phyloP scores from a whole-genome alignment of 64 coral and sea anemone genomes.

The Montipora efflorescens region DNA sequence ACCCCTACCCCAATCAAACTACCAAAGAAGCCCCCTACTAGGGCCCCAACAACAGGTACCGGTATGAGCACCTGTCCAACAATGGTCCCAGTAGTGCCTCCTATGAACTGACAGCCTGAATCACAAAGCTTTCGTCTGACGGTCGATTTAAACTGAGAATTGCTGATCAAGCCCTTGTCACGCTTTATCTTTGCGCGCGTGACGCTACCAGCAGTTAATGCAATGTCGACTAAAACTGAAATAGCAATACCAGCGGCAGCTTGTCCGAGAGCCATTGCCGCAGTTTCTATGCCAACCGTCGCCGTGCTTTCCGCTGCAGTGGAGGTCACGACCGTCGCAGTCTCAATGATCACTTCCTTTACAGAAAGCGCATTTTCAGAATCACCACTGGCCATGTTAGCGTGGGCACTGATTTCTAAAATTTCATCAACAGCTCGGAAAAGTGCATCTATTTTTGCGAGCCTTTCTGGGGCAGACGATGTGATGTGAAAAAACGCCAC shows the following conservation, averaged over 20 bases:
- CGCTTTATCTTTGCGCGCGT: conserved; percentile 88
- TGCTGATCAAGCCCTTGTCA: conserved; percentile 84
- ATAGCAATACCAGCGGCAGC: conserved; percentile 95
- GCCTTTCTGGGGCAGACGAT: conserved; percentile 50
- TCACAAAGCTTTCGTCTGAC: conserved; percentile 88
- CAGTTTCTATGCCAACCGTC: conserved; percentile 98
- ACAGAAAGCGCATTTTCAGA: conserved; percentile 67
- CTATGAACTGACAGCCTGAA: conserved; percentile 96
- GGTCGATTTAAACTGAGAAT: conserved; percentile 84
- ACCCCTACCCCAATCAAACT: conserved; percentile 97
- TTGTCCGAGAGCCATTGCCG: conserved; percentile 94
- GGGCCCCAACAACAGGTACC: conserved; percentile 96
- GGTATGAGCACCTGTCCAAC: conserved; percentile 98
- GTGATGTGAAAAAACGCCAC: conserved; percentile 69
- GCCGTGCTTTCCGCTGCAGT: conserved; percentile 98
- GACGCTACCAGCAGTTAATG: conserved; percentile 91
- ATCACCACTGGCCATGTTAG: conserved; percentile 59
- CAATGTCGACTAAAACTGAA: conserved; percentile 92
- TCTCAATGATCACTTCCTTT: conserved; percentile 94
- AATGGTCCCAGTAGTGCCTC: conserved; percentile 96
- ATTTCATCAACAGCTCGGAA: conserved; percentile 90
- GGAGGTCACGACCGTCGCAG: conserved; percentile 90
- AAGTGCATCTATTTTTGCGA: conserved; percentile 64
- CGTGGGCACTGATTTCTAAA: conserved; percentile 72
- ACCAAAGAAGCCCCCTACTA: conserved; percentile 96